Conservation (phyloP, 1,140 invertebrate species). For the Battus philenor region DNA sequence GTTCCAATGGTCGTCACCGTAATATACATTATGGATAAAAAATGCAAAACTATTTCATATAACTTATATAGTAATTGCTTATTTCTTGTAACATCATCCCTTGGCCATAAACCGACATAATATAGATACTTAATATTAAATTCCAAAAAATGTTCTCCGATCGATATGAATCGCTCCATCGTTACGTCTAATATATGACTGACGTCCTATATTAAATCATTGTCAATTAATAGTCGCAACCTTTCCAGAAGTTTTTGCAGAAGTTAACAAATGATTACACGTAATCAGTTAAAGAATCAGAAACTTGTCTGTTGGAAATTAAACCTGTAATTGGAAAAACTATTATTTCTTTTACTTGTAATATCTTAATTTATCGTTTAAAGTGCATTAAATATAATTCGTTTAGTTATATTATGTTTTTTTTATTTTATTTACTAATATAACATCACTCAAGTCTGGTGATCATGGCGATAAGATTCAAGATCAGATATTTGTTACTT, state of each 20-base stretch:
- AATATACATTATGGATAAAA: slow-evolving; percentile 36
- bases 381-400: too few species aligned
- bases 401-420: too few species aligned
- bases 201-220: slow-evolving; percentile 12
- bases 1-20: slow-evolving; percentile 43
- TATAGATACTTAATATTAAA: slow-evolving; percentile 55
- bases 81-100: slow-evolving; percentile 26
- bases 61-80: slow-evolving; percentile 33
- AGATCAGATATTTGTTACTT: too few species aligned
- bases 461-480: too few species aligned
- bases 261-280: slow-evolving; percentile 5
- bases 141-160: slow-evolving; percentile 37
- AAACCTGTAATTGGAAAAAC: too few species aligned
- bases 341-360: too few species aligned
- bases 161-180: slow-evolving; percentile 19
- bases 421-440: too few species aligned
- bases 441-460: too few species aligned
- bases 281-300: slow-evolving; percentile 6
- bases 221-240: not conserved
- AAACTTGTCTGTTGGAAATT: too few species aligned
- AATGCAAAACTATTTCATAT: slow-evolving; percentile 34
- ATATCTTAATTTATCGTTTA: too few species aligned
- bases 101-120: slow-evolving; percentile 51
- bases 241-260: too few species aligned
- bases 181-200: slow-evolving; percentile 26